Base-by-base conservation (phyloP, 1,140 invertebrate genomes). In the Heliconius hewitsoni region DNA sequence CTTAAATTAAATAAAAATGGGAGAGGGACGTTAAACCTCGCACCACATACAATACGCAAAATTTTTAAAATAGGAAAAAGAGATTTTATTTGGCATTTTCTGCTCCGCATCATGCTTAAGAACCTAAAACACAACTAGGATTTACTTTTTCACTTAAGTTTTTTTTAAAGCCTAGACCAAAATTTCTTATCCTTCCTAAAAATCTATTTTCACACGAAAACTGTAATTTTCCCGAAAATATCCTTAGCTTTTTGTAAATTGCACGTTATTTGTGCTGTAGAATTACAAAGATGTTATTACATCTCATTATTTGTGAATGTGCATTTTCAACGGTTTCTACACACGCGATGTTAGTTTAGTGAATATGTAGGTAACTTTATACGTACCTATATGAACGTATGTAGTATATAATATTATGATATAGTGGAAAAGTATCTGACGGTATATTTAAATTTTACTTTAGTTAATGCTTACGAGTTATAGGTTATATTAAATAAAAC, bases 291-390 rank as follows among this genome's bases (percentile, higher is more conserved):
- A 19, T 70, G 42, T 74, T 71, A 79, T 74, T 70, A 30, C 77
- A 34, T 39, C 77, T 79, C 72, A 81, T 74, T 77, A 77, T 81
- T 77, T 81, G 16, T 55, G 46, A 77, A 71, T 52, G 39, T 37
- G 71, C 55, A 42, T 42, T 71, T 73, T 46, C 18, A 77, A 78
- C 46, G 39, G 30, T 74, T 46, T 39, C 23, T 34, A 57, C 39
- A 16, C 77, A 74, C 55, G 77, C 77, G 77, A 74, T 70, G 37
- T 60, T 60, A 60, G 57, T n/a, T 60, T 60, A 60, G 23, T 60
- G 57, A 11, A 23, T 27, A 11, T 60, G 19, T 60, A 23, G 19
- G 57, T 60, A 60, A 18, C 19, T 57, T 57, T 57, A 57, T 42
- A 42, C 9, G 19, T 57, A 60, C 1, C 42, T 46, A n/a, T 23